phyloP scores from a whole-genome alignment of 2,888 invertebrate species.

The Hyles lineata region DNA sequence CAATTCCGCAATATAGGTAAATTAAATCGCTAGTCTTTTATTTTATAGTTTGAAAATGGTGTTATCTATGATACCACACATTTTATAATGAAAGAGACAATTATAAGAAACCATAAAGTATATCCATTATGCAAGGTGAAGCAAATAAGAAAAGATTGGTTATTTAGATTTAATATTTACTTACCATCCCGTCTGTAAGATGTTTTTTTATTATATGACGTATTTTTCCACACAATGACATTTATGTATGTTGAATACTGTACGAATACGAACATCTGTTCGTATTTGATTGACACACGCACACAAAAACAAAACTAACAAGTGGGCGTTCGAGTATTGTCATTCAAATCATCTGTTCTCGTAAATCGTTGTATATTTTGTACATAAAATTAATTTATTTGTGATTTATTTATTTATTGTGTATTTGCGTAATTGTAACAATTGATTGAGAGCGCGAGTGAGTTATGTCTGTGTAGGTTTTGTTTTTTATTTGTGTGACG shows the following conservation, averaged over 20 bases:
- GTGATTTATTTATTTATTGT: slow-evolving; percentile 65
- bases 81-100: no score
- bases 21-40: no score
- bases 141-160: no score
- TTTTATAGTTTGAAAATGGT: no score
- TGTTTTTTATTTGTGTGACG: slow-evolving; percentile 82
- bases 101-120: no score
- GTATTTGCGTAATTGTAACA: slow-evolving; percentile 53
- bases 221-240: slow-evolving; percentile 44
- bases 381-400: slow-evolving; percentile 75
- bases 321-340: slow-evolving; percentile 61
- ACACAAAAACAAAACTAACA: slow-evolving; percentile 51
- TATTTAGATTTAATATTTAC: background rate
- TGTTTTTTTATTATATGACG: slow-evolving; percentile 20
- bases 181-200: background rate
- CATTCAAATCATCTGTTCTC: slow-evolving; percentile 79
- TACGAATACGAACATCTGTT: slow-evolving; percentile 32
- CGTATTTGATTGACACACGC: slow-evolving; percentile 38
- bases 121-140: no score
- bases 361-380: slow-evolving; percentile 77
- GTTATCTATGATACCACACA: no score
- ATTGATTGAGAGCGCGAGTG: slow-evolving; percentile 56
- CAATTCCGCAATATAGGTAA: background rate
- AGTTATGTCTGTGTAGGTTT: slow-evolving; percentile 67
- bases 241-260: slow-evolving; percentile 34